Evolutionary conservation across 1,140 invertebrate species (phyloP).

Genomic region (Bicyclus anynana): DNA sequence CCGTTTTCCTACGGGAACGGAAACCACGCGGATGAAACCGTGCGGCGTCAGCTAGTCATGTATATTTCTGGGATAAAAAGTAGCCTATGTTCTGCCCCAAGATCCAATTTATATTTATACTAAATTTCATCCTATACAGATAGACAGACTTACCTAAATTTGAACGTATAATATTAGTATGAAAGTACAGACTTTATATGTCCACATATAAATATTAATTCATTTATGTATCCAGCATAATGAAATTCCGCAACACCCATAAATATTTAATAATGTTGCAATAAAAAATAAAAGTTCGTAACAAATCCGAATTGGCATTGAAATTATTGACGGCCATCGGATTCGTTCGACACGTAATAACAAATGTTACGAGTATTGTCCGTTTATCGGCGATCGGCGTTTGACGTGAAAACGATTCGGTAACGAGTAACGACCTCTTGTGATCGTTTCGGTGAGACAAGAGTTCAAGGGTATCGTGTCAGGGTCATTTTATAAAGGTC

Average conservation of each 20-base stretch:
- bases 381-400: slow-evolving; percentile 22
- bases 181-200: too few relatives aligned
- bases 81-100: too few relatives aligned
- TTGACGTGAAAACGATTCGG: slow-evolving; percentile 44
- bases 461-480: slow-evolving; percentile 34
- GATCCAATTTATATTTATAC: too few relatives aligned
- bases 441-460: slow-evolving; percentile 13
- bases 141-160: too few relatives aligned
- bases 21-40: too few relatives aligned
- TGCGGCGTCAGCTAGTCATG: too few relatives aligned
- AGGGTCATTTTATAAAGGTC: too few relatives aligned
- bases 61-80: too few relatives aligned
- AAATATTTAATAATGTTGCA: not conserved
- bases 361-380: slow-evolving; percentile 8
- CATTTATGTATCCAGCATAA: not conserved
- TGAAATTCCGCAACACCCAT: not conserved
- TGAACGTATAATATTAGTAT: too few relatives aligned
- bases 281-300: not conserved
- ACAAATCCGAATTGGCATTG: not conserved
- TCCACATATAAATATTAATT: not conserved
- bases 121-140: too few relatives aligned
- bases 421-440: slow-evolving; percentile 36
- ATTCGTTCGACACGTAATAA: slow-evolving; percentile 13
- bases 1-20: too few relatives aligned
- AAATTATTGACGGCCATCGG: not conserved